Percentiles rank a stretch among this genome's conserved stretches.
These are phyloP conservation scores for Elephas maximus DNA, from an alignment of 2,113 vertebrate genomes.

Conservation along the genomic window DNA sequence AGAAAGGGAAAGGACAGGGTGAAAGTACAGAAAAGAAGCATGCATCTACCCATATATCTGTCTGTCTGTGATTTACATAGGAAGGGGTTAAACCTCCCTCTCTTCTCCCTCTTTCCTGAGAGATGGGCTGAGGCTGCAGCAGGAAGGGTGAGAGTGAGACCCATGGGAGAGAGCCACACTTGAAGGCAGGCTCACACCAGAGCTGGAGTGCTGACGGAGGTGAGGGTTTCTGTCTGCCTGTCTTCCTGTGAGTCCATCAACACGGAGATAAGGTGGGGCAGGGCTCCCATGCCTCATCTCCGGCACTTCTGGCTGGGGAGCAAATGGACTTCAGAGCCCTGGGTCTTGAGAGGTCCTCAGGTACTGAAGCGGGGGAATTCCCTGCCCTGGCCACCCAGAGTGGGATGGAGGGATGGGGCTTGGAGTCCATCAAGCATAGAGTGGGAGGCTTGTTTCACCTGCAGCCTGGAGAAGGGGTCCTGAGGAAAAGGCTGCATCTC, in stretches of 20 bases:
- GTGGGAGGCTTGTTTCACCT: background rate
- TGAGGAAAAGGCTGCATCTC: background rate
- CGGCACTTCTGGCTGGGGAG: background rate
- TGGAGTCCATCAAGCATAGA: background rate
- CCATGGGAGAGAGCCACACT: background rate
- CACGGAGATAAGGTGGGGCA: background rate
- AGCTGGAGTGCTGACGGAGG: background rate
- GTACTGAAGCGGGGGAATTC: background rate
- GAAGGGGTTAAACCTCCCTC: background rate
- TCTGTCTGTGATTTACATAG: background rate
- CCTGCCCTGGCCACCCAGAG: background rate
- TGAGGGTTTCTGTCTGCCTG: background rate
- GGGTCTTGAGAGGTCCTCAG: background rate
- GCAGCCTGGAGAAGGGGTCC: background rate
- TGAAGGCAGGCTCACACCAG: background rate
- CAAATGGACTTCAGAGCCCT: background rate
- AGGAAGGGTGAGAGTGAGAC: accelerated
- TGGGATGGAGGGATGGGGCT: background rate
- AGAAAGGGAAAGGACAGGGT: background rate
- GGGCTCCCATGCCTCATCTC: background rate
- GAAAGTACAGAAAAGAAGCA: background rate
- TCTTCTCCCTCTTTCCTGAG: background rate
- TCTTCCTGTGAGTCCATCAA: background rate
- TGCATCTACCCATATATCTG: background rate
- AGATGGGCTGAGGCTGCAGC: background rate